Conservation (phyloP, 2,888 invertebrate genomes). For the Agrypnus murinus region DNA sequence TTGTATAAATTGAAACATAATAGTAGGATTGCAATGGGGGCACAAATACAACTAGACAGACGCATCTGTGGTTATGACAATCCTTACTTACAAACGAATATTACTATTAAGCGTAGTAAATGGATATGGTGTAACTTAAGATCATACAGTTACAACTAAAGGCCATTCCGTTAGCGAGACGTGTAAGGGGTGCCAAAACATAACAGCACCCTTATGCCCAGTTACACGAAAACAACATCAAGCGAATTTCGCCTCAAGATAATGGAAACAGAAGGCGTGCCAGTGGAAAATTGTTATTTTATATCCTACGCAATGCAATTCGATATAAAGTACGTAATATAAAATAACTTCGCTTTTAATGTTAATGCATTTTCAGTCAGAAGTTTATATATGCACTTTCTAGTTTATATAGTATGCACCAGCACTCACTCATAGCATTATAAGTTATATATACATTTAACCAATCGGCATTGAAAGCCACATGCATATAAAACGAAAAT, state of each 20-base stretch:
- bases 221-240: slow-evolving; percentile 36
- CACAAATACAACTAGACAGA: slow-evolving; percentile 12
- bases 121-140: slow-evolving; percentile 31
- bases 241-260: slow-evolving; percentile 40
- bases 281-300: slow-evolving; percentile 41
- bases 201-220: slow-evolving; percentile 48
- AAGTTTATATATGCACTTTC: slow-evolving; percentile 24
- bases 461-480: too few species aligned
- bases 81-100: background rate
- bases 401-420: too few species aligned
- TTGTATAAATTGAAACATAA: slow-evolving; percentile 12
- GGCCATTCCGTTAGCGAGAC: slow-evolving; percentile 36
- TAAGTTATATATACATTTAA: too few species aligned
- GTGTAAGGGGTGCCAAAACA: slow-evolving; percentile 44
- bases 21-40: slow-evolving; percentile 8
- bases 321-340: slow-evolving; percentile 41
- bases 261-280: slow-evolving; percentile 32
- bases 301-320: slow-evolving; percentile 41
- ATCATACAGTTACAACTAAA: slow-evolving; percentile 36
- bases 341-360: slow-evolving; percentile 41
- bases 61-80: slow-evolving; percentile 10
- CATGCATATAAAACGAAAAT: too few species aligned
- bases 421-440: too few species aligned
- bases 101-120: slow-evolving; percentile 18
- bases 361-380: slow-evolving; percentile 38